Evolutionary conservation across 2,888 invertebrate genomes (phyloP).

Genomic region (Lasioglossum oenotherae): DNA sequence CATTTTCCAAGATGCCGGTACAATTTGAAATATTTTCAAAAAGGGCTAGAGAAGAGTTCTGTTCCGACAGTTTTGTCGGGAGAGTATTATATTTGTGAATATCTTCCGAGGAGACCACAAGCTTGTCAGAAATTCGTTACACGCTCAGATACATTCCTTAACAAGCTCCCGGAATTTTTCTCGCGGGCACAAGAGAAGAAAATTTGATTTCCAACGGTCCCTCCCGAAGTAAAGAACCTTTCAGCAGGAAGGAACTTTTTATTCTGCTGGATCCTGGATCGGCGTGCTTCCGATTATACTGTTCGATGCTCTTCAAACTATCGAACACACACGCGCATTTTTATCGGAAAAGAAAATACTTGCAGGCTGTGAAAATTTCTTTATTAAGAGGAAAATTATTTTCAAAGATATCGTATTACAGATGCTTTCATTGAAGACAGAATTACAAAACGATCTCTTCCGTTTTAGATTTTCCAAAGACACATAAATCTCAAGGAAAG

Average conservation of each 20-base stretch:
- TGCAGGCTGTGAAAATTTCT: too few species aligned
- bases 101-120: not conserved
- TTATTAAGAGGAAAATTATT: too few species aligned
- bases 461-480: too few species aligned
- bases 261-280: not conserved
- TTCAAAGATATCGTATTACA: too few species aligned
- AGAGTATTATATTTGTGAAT: not conserved
- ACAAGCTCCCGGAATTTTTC: constrained; percentile 5
- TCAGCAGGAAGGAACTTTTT: not conserved
- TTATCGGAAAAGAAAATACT: not conserved
- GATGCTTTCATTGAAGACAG: too few species aligned
- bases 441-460: too few species aligned
- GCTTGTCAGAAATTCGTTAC: not conserved
- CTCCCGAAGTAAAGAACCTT: not conserved
- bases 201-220: not conserved
- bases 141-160: constrained; percentile 7
- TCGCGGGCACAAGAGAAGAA: not conserved
- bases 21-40: not conserved
- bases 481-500: too few species aligned
- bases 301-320: not conserved
- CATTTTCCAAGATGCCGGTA: not conserved
- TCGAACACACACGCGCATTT: not conserved
- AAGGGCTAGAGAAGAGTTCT: not conserved
- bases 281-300: not conserved
- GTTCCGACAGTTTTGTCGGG: not conserved